Evolutionary conservation across 92 coral and sea anemone genomes (phyloP).

Genomic region (Heliopora coerulea): DNA sequence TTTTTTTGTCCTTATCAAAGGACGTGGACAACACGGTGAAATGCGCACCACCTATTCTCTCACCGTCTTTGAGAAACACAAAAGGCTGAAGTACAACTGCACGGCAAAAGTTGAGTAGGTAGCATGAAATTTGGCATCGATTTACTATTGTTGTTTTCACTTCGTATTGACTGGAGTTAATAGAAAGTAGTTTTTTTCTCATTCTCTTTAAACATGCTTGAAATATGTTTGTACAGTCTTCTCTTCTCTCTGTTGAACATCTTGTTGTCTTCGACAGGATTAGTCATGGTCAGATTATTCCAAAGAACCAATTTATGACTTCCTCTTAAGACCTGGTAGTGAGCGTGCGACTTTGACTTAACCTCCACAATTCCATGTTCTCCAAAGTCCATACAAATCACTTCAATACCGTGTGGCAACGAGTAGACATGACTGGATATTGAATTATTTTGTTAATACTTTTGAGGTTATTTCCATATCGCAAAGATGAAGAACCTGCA

Average conservation of each 20-base stretch:
- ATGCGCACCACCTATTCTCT: conserved; percentile 13
- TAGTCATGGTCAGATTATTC: conserved; percentile 1
- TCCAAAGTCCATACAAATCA: not conserved
- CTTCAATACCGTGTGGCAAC: conserved; percentile 11
- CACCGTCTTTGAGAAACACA: not conserved
- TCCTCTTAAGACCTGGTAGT: conserved; percentile 12
- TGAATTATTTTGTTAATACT: not conserved
- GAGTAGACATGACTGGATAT: not conserved
- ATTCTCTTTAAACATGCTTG: not conserved
- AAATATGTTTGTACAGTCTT: not conserved
- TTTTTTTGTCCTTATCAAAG: not conserved
- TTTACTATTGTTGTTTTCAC: conserved; percentile 8
- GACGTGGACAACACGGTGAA: not conserved
- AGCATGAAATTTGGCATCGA: not conserved
- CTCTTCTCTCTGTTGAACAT: not conserved
- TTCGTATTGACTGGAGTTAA: not conserved
- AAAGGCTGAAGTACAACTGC: conserved; percentile 21
- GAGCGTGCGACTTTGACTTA: not conserved
- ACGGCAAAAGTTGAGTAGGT: not conserved
- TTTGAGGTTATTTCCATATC: no score
- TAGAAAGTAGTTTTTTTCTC: not conserved
- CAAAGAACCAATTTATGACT: not conserved
- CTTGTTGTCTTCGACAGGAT: conserved; percentile 8
- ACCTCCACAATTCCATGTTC: not conserved
- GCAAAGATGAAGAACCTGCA: no score